Evolutionary conservation across 2,888 invertebrate species (phyloP).

Genomic region (Hyposoter dolosus): DNA sequence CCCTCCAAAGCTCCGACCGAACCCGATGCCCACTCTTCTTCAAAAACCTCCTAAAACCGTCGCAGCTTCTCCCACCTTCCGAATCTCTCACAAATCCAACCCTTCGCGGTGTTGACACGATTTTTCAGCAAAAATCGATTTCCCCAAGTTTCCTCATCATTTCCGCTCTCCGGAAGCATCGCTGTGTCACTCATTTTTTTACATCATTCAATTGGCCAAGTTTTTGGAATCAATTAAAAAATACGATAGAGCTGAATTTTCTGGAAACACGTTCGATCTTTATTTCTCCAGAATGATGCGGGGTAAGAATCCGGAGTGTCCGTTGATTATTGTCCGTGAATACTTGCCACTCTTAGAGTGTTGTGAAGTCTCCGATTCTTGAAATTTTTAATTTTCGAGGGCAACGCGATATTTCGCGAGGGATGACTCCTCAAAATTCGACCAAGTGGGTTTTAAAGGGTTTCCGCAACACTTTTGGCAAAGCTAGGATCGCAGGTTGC

Average conservation of each 20-base stretch:
- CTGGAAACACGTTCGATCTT: constrained; percentile 33
- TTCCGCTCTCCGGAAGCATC: too few relatives aligned
- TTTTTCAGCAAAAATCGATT: neutral
- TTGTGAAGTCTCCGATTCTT: neutral
- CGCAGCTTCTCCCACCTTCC: neutral
- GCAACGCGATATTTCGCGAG: too few relatives aligned
- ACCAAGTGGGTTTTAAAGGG: constrained; percentile 42
- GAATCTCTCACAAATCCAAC: neutral
- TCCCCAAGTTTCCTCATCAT: neutral
- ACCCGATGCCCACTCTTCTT: neutral
- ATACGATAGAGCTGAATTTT: neutral
- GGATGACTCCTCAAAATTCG: too few relatives aligned
- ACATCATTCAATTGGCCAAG: neutral
- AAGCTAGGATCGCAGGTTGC: constrained; percentile 7
- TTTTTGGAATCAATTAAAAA: neutral
- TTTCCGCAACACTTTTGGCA: constrained; percentile 50
- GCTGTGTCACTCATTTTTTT: neutral
- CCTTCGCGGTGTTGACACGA: neutral
- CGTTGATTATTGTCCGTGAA: constrained; percentile 61
- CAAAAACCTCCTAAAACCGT: neutral
- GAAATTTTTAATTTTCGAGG: constrained; percentile 47
- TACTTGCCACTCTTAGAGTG: too few relatives aligned
- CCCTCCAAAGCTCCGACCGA: constrained; percentile 9
- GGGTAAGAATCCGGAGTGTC: too few relatives aligned
- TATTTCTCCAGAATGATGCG: too few relatives aligned